Evolutionary conservation across 2,888 invertebrate species (phyloP), one percentile per base, ranked within the genome.

Genomic region (Agrochola lychnidis): DNA sequence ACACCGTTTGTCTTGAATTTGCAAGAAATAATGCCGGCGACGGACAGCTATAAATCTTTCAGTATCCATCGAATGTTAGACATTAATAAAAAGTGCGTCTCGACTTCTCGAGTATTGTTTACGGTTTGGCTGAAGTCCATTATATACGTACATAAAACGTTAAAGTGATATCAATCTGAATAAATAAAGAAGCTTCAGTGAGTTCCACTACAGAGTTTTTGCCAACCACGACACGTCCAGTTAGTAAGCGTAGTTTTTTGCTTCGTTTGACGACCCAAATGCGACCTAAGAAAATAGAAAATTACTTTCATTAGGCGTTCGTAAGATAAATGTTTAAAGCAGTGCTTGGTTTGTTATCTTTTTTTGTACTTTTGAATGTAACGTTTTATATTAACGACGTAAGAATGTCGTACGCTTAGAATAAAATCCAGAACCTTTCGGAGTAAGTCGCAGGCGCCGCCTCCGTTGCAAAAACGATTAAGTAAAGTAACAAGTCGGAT

Each of bases 1-100:
- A 93, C 94, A 94, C 92, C 92, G 90, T 91, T 92, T 92, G 92
- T 94, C 91, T 91, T 89, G 90, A 94, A 93, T 93, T 93, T 91
- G 93, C 93, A 91, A 93, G 93, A 94, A 94, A 94, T 94, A 94
- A 94, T 93, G 92, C 89, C 84, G 87, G 89, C 91, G 90, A 90
- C 90, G 85, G 90, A 90, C 90, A 85, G 85, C 88, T 84, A 92
- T 94, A 93, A 94, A 94, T 94, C 92, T 93, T 93, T 90, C 76
- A 90, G 88, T 86, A 88, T 89, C 87, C 83, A 90, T 86, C 73
- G 84, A 82, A 78, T 80, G 76, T 76, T 76, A 69, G 78, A 70
- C 56, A 76, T 70, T 75, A 70, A 73, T 70, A 73, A 87, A 87
- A 87, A 85, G 51, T 53, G 66, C 45, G 69, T 59, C 68, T 68